These are phyloP conservation scores for Drosophila baimaii DNA, from an alignment of 1,140 invertebrate species.

Conservation along the genomic window DNA sequence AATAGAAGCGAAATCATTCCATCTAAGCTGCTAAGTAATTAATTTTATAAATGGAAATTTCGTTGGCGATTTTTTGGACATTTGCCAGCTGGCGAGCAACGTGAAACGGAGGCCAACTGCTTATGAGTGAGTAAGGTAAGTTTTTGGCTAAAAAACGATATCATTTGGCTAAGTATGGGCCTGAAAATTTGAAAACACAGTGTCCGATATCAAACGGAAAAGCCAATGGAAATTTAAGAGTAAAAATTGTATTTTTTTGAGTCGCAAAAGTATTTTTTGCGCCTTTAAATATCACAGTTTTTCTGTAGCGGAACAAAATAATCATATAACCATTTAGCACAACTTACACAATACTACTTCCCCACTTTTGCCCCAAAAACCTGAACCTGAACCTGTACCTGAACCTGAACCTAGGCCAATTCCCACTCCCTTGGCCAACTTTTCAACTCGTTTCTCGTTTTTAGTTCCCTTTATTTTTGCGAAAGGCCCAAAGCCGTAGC, in stretches of 20 bases:
- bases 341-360: not conserved
- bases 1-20: slow-evolving; percentile 25
- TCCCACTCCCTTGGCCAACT: slow-evolving; percentile 14
- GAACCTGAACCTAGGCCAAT: slow-evolving; percentile 23
- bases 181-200: not conserved
- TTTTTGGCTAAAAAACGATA: slow-evolving; percentile 37
- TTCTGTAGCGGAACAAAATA: not conserved
- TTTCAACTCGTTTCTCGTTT: not conserved
- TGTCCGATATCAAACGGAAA: slow-evolving; percentile 19
- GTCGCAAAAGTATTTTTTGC: slow-evolving; percentile 5
- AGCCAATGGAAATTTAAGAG: not conserved
- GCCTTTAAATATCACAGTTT: not conserved
- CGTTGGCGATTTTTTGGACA: slow-evolving; percentile 52
- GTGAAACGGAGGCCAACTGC: slow-evolving; percentile 23
- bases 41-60: slow-evolving; percentile 58
- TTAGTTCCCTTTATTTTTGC: slow-evolving; percentile 1
- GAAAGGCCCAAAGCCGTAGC: not conserved
- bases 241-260: not conserved
- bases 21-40: slow-evolving; percentile 59
- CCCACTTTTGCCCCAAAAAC: not conserved
- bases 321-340: slow-evolving; percentile 14
- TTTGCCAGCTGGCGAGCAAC: slow-evolving; percentile 55
- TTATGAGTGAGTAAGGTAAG: slow-evolving; percentile 69
- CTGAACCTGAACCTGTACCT: not conserved
- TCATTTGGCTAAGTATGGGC: slow-evolving; percentile 21